These are phyloP conservation scores for Boloria selene DNA, from an alignment of 2,888 invertebrate genomes.

Conservation along the genomic window DNA sequence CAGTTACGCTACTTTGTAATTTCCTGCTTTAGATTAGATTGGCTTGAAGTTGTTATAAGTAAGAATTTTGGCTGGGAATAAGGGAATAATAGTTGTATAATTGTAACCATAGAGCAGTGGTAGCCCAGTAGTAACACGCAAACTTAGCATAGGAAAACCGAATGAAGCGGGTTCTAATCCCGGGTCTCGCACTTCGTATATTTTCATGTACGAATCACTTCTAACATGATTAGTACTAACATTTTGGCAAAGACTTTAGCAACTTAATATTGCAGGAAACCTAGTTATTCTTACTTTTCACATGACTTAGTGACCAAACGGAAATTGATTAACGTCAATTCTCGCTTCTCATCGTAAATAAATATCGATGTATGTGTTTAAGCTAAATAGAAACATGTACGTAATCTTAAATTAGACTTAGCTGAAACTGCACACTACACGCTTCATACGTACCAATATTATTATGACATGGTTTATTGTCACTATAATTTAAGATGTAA, in stretches of 20 bases:
- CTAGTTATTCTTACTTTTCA: background rate
- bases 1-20: conserved; percentile 21
- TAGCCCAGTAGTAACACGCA: background rate
- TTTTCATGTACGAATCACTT: no score
- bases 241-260: no score
- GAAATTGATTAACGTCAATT: conserved; percentile 25
- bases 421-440: conserved; percentile 1
- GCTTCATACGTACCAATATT: background rate
- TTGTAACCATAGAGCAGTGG: background rate
- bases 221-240: no score
- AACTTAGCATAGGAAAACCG: no score
- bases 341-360: conserved; percentile 23
- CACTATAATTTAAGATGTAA: background rate
- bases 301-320: background rate
- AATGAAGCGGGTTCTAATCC: no score
- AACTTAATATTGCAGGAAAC: no score
- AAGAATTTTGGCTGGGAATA: background rate
- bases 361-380: conserved; percentile 18
- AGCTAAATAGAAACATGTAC: conserved; percentile 21
- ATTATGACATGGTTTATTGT: background rate
- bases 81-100: background rate
- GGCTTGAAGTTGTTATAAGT: background rate
- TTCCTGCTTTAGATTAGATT: conserved; percentile 16
- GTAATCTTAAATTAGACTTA: conserved; percentile 23
- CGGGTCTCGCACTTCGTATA: no score